These are phyloP conservation scores for Orbicella faveolata DNA, from an alignment of 64 coral and sea anemone genomes.

Conservation along the genomic window DNA sequence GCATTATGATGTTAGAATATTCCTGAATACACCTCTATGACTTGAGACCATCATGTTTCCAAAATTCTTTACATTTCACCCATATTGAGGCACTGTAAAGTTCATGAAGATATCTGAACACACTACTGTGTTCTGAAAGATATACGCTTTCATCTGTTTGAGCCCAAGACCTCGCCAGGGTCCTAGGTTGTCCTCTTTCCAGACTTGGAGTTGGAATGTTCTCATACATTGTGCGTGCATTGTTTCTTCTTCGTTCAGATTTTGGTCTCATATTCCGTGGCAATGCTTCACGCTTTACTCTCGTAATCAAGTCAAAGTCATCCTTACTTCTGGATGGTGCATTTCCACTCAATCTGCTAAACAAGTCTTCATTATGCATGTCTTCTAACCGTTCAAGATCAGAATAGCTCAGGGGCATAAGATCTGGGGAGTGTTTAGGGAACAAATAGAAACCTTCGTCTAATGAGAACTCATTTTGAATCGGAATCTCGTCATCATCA, in stretches of 20 bases:
- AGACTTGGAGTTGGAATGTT: constrained; percentile 26
- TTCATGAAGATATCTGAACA: constrained; percentile 83
- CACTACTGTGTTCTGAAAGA: constrained; percentile 49
- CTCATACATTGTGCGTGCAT: constrained; percentile 41
- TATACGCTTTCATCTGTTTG: constrained; percentile 13
- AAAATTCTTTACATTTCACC: constrained; percentile 95
- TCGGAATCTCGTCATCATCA: constrained; percentile 2
- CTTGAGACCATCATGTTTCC: constrained; percentile 39
- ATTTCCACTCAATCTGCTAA: constrained; percentile 26
- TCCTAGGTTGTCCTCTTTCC: constrained; percentile 49
- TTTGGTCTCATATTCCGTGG: constrained; percentile 65
- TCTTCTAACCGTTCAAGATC: constrained; percentile 71
- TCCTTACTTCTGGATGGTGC: neutral
- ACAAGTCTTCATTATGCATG: constrained; percentile 55
- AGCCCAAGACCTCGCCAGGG: constrained; percentile 30
- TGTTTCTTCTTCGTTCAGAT: constrained; percentile 80
- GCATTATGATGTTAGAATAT: neutral
- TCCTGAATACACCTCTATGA: neutral
- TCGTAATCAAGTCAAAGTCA: constrained; percentile 49
- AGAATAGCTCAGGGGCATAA: constrained; percentile 77
- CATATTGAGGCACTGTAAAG: constrained; percentile 94
- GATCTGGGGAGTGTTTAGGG: constrained; percentile 48
- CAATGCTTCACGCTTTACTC: constrained; percentile 20
- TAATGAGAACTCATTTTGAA: constrained; percentile 33
- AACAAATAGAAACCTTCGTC: constrained; percentile 42